Conservation (phyloP, 2,888 invertebrate genomes). For the Megastigmus dorsalis region DNA sequence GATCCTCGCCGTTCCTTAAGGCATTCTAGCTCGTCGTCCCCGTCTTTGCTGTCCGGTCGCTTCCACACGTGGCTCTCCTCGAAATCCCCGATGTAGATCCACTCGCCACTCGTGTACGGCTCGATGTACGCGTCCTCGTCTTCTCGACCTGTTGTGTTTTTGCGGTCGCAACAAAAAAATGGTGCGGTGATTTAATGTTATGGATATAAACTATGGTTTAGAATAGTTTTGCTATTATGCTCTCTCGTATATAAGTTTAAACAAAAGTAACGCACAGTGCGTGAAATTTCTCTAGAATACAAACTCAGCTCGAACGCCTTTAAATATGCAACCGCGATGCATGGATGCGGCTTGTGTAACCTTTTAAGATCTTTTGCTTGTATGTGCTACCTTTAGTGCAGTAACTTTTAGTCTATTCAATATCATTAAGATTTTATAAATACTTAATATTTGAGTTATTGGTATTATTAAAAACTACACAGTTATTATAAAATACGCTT, state of each 20-base stretch:
- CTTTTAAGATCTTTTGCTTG: too few relatives aligned
- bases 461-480: too few relatives aligned
- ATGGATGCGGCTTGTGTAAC: too few relatives aligned
- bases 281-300: too few relatives aligned
- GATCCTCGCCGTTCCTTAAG: slow-evolving; percentile 75
- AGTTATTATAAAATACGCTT: too few relatives aligned
- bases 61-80: slow-evolving; percentile 82
- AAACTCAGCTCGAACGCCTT: background rate
- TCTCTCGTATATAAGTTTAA: too few relatives aligned
- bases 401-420: too few relatives aligned
- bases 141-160: slow-evolving; percentile 72
- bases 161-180: background rate
- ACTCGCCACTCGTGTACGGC: slow-evolving; percentile 82
- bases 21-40: slow-evolving; percentile 67
- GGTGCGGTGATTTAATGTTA: background rate
- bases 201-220: background rate
- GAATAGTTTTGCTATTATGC: too few relatives aligned
- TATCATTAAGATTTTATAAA: too few relatives aligned
- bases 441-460: too few relatives aligned
- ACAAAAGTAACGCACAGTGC: too few relatives aligned
- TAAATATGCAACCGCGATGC: slow-evolving; percentile 10
- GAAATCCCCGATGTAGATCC: slow-evolving; percentile 85
- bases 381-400: too few relatives aligned
- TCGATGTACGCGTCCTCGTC: slow-evolving; percentile 86
- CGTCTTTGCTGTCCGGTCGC: slow-evolving; percentile 73